Conservation (phyloP, 2,888 invertebrate genomes). For the Hesperia comma region DNA sequence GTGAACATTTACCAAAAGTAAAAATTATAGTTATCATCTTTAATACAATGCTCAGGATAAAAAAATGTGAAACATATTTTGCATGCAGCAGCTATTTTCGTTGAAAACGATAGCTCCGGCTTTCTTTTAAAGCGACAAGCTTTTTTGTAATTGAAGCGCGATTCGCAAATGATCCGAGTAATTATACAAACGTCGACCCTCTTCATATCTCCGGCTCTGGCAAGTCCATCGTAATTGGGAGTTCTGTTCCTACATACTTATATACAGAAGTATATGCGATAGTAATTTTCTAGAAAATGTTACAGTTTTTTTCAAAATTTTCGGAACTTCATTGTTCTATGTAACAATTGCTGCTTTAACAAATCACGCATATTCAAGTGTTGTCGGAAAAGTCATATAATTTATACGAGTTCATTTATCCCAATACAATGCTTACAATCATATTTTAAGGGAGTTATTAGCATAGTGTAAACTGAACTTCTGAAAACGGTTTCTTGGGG, state of each 20-base stretch:
- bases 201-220: constrained; percentile 70
- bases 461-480: not conserved
- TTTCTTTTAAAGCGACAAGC: constrained; percentile 70
- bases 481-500: constrained; percentile 6
- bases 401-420: not conserved
- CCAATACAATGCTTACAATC: not conserved
- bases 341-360: not conserved
- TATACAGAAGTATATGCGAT: constrained; percentile 30
- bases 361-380: too few species aligned
- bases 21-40: too few species aligned
- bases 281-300: constrained; percentile 21
- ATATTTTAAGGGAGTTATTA: not conserved
- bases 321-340: not conserved
- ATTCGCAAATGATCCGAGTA: constrained; percentile 81
- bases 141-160: constrained; percentile 78
- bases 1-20: too few species aligned
- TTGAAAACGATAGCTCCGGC: constrained; percentile 48
- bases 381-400: too few species aligned
- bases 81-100: constrained; percentile 29
- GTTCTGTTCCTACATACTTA: constrained; percentile 53
- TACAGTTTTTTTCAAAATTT: not conserved
- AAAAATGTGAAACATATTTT: constrained; percentile 21
- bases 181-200: constrained; percentile 82
- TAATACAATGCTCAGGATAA: not conserved
- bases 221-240: constrained; percentile 65